These are phyloP conservation scores for Resseliella maxima DNA, from an alignment of 2,888 invertebrate species.

Conservation along the genomic window DNA sequence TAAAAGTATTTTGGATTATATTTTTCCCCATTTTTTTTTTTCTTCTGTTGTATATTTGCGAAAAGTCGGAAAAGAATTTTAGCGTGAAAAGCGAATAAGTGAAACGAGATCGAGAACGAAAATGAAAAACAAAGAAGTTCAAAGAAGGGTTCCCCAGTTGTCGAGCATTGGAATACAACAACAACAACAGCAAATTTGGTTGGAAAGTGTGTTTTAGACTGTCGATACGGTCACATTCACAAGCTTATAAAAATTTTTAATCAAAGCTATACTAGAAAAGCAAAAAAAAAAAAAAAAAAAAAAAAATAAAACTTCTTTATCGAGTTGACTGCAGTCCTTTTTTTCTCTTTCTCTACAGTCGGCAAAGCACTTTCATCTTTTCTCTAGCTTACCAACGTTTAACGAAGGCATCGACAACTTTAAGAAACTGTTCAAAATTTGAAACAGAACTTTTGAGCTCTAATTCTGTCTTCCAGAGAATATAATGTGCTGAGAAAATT, in stretches of 20 bases:
- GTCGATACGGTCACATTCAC: slow-evolving; percentile 33
- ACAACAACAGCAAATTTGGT: neutral
- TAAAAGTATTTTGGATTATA: slow-evolving; percentile 42
- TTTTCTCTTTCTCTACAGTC: neutral
- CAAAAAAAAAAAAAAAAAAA: neutral
- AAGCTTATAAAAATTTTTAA: slow-evolving; percentile 54
- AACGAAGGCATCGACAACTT: neutral
- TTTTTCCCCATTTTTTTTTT: slow-evolving; percentile 16
- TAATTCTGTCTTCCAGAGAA: neutral
- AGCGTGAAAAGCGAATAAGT: slow-evolving; percentile 20
- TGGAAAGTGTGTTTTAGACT: neutral
- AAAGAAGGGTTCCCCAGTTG: slow-evolving; percentile 30
- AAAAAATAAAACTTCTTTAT: neutral
- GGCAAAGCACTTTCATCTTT: slow-evolving; percentile 16
- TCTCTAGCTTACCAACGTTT: slow-evolving; percentile 6
- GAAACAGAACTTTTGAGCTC: slow-evolving; percentile 8
- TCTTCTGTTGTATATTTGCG: neutral
- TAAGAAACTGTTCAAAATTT: neutral
- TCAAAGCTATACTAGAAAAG: neutral
- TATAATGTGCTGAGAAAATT: slow-evolving; percentile 7
- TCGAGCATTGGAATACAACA: neutral
- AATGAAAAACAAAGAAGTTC: neutral
- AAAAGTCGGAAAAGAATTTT: neutral
- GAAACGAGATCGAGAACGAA: slow-evolving; percentile 10
- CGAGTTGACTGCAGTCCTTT: slow-evolving; percentile 43